phyloP scores from a whole-genome alignment of 2,113 vertebrate species.

The Corvus cornix region DNA sequence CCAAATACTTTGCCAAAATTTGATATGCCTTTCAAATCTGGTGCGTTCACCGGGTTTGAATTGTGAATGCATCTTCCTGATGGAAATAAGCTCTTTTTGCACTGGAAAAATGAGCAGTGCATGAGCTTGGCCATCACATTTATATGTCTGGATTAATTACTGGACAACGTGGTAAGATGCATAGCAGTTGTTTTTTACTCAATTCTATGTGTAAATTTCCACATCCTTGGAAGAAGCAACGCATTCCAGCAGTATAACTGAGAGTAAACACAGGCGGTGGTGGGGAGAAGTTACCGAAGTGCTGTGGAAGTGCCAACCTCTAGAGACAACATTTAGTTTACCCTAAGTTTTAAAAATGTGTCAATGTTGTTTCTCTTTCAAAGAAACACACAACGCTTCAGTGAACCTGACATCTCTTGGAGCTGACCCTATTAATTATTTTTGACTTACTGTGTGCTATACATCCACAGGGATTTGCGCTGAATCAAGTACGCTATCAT shows the following conservation, averaged over 20 bases:
- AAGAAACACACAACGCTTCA: not conserved
- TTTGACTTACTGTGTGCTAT: constrained; percentile 47
- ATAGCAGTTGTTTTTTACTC: not conserved
- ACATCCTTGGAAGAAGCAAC: not conserved
- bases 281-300: not conserved
- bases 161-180: not conserved
- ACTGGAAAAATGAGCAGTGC: not conserved
- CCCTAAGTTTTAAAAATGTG: not conserved
- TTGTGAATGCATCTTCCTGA: not conserved
- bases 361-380: not conserved
- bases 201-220: not conserved
- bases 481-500: constrained; percentile 8
- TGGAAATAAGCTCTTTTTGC: not conserved
- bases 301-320: not conserved
- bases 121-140: not conserved
- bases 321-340: not conserved
- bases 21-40: not conserved
- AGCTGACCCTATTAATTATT: constrained; percentile 64
- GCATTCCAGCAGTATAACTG: not conserved
- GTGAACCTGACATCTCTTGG: constrained; percentile 18
- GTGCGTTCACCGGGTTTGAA: not conserved
- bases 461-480: constrained; percentile 43
- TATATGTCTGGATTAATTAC: not conserved
- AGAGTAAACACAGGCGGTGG: not conserved
- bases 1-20: not conserved